Evolutionary conservation across 2,797 vertebrate genomes (phyloP).

Genomic region (Macropodus opercularis): DNA sequence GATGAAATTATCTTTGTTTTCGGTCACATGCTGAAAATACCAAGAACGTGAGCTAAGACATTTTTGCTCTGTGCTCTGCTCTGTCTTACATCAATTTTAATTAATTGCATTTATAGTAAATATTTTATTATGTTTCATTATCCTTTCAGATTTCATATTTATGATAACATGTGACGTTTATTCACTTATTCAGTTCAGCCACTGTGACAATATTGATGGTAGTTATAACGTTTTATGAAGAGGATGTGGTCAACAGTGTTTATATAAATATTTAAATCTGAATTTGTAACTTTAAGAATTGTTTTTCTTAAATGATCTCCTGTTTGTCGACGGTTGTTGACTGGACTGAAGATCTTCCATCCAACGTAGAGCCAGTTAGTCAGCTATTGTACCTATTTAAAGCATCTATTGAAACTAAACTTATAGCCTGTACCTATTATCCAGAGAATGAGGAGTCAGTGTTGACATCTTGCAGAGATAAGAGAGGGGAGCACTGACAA

Average conservation of each 20-base stretch:
- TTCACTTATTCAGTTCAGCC: background rate
- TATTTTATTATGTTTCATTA: background rate
- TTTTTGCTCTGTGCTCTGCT: background rate
- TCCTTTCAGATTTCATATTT: background rate
- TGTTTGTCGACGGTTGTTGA: background rate
- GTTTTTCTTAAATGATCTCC: background rate
- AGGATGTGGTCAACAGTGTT: background rate
- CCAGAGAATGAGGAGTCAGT: constrained; percentile 34
- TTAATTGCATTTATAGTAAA: background rate
- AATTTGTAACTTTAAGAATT: too few relatives aligned
- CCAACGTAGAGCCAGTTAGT: background rate
- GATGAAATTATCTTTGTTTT: background rate
- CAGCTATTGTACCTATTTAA: background rate
- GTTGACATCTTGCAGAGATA: constrained; percentile 53
- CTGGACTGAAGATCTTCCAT: background rate
- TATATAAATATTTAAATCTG: background rate
- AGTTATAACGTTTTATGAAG: background rate
- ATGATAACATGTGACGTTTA: background rate
- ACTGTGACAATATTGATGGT: background rate
- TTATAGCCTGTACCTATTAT: background rate
- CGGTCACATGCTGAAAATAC: background rate
- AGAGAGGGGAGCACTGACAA: constrained; percentile 51
- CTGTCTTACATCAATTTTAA: background rate
- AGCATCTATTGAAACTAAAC: constrained; percentile 12
- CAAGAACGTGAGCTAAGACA: constrained; percentile 19